A percentile compares a stretch with the other conserved stretches of the same genome.
Conservation (phyloP, 2,797 vertebrate genomes). For the Anabacerthia variegaticeps region DNA sequence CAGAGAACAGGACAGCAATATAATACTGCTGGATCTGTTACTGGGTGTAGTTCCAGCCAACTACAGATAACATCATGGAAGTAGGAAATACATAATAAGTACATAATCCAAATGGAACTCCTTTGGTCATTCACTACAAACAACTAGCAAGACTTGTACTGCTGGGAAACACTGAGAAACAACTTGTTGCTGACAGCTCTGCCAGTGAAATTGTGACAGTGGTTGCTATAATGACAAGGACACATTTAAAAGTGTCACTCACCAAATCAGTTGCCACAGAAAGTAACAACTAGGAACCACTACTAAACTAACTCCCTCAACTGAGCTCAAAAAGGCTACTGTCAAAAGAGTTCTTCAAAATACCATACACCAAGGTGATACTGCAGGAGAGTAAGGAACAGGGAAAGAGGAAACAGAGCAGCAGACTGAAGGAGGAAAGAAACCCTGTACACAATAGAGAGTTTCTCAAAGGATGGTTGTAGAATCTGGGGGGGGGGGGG, state of each 20-base stretch:
- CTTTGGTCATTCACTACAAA: background rate
- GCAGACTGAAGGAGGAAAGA: background rate
- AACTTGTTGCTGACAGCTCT: background rate
- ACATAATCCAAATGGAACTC: background rate
- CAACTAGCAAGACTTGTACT: background rate
- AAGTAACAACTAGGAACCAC: background rate
- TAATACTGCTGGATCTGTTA: background rate
- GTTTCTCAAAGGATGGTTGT: background rate
- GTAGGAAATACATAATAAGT: background rate
- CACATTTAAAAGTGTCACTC: background rate
- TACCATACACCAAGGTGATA: background rate
- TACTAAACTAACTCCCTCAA: background rate
- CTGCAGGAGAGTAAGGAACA: background rate
- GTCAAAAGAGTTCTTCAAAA: background rate
- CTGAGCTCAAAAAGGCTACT: background rate
- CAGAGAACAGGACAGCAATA: background rate
- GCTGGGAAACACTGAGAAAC: background rate
- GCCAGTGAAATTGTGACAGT: background rate
- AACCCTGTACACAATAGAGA: fast-evolving
- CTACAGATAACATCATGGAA: background rate
- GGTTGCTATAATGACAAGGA: background rate
- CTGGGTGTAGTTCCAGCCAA: background rate
- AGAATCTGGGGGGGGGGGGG: too few species aligned
- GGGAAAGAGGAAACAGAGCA: background rate
- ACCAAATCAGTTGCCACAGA: background rate